Base-by-base conservation (phyloP, 1,140 invertebrate genomes). In the Psilanteris sp. region DNA sequence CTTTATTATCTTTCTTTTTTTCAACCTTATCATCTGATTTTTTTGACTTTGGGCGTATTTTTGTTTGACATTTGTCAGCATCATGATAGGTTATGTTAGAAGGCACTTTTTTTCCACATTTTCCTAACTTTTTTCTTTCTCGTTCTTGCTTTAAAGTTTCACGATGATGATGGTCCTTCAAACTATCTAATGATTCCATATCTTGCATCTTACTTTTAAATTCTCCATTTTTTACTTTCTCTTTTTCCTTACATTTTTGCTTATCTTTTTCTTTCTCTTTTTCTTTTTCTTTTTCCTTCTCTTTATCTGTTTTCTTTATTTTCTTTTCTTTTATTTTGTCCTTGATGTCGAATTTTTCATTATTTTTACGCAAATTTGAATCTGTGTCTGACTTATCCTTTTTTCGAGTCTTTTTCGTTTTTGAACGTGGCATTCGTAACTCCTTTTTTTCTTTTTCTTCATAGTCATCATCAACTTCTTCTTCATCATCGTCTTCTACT, bases 141-240 rank as follows among this genome's bases (percentile, higher is more conserved):
- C 88, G 83, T 78, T 92, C 91, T 1, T 90, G 89, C 84, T 92
- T 93, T 11, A 93, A 72, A 76, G 92, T 93, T 79, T 91, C 90
- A n/a, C 91, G 90, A 68, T 90, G 86, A 48, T 91, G 87, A 67
- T 91, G 91, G 76, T 93, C 86, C 44, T 88, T 88, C 43, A 88
- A 71, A 77, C 85, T 83, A 37, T 88, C 87, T 36, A 87, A 78
- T 2, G 83, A 88, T 15, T 88, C 87, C 27, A 87, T 77, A 79
- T 88, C 87, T 15, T 62, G 48, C 6, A 72, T 27, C 39, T 84
- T 77, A 27, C 70, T 79, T 36, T 82, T 85, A 31, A 85, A 44
- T 16, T 83, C 81, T 10, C 84, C 86, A 18, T 85, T 83, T 36
- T 83, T 86, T 5, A 78, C 16, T 14, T 50, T 52, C 0, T 73